phyloP scores from a whole-genome alignment of 1,140 invertebrate genomes.

The Chironomus striatipennis region DNA sequence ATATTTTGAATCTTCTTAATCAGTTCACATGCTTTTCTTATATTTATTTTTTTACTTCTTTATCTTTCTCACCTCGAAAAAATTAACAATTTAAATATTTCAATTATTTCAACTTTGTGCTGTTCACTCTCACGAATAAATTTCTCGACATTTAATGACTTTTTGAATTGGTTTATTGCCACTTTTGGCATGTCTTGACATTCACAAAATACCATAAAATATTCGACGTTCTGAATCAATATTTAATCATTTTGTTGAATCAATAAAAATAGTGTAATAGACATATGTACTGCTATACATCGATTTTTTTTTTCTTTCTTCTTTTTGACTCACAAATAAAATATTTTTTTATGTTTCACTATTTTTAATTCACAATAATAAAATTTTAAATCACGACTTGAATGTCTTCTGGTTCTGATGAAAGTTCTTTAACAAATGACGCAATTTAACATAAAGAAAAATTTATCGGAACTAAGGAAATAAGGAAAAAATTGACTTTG shows the following conservation, averaged over 20 bases:
- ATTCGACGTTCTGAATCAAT: no score
- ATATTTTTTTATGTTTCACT: not conserved
- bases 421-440: not conserved
- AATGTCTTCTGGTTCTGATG: not conserved
- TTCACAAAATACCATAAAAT: no score
- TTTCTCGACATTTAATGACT: not conserved
- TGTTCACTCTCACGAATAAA: not conserved
- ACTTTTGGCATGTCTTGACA: slow-evolving; percentile 3
- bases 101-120: not conserved
- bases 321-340: not conserved
- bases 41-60: not conserved
- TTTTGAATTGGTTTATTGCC: not conserved
- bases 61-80: not conserved
- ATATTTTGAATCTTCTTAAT: no score
- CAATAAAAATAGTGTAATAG: not conserved
- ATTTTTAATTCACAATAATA: not conserved
- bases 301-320: slow-evolving; percentile 1
- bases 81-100: not conserved
- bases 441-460: slow-evolving; percentile 2
- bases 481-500: not conserved
- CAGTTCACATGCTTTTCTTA: not conserved
- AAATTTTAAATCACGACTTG: no score
- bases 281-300: no score
- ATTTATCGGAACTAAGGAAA: not conserved
- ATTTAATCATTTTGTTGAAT: slow-evolving; percentile 15